phyloP scores from a whole-genome alignment of 1,140 invertebrate genomes.

The Drosophila ananassae region DNA sequence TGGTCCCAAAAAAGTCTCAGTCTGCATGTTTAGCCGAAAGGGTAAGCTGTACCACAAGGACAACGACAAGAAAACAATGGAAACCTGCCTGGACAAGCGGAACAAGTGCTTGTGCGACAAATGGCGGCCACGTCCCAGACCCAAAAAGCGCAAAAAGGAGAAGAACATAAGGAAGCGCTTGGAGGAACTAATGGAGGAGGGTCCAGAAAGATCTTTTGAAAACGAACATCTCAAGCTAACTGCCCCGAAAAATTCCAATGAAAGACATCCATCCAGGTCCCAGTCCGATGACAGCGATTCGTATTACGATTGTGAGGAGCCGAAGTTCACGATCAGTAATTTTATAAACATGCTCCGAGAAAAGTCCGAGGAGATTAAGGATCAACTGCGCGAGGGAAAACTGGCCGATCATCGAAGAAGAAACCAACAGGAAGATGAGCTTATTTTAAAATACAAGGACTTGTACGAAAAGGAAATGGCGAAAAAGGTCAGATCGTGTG shows the following conservation, averaged over 20 bases:
- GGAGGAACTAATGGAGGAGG: background rate
- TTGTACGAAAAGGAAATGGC: background rate
- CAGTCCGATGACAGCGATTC: background rate
- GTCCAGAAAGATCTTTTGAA: no score
- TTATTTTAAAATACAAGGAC: background rate
- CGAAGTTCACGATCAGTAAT: background rate
- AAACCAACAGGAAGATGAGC: background rate
- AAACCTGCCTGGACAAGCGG: background rate
- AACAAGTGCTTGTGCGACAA: background rate
- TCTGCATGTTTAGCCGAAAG: background rate
- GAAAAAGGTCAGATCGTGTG: background rate
- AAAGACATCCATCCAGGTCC: background rate
- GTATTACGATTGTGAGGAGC: background rate
- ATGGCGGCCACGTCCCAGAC: background rate
- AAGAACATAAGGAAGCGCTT: background rate
- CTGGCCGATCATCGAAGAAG: background rate
- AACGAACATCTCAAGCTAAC: background rate
- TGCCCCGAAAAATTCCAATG: no score
- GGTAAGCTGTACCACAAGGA: constrained; percentile 5
- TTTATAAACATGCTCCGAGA: constrained; percentile 1
- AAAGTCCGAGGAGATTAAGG: background rate
- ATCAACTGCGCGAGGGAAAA: constrained; percentile 13
- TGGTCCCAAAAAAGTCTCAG: background rate
- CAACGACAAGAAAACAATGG: background rate
- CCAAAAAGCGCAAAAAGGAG: background rate